These are phyloP conservation scores for Lysandra bellargus DNA, from an alignment of 2,888 invertebrate genomes.

Conservation along the genomic window DNA sequence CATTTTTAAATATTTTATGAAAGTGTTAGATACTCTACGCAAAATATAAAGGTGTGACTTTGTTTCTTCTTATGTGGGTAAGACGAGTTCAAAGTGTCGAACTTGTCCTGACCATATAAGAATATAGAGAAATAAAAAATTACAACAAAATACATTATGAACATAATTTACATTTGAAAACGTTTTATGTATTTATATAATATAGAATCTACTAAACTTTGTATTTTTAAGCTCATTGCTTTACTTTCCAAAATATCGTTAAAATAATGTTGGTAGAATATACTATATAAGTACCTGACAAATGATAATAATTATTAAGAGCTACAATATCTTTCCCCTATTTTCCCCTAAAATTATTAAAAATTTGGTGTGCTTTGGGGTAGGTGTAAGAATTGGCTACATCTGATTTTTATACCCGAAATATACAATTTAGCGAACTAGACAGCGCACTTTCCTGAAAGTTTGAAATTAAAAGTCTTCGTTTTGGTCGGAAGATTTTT, in stretches of 20 bases:
- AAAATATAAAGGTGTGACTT: conserved; percentile 4
- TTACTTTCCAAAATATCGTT: too few relatives aligned
- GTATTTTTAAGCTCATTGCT: neutral
- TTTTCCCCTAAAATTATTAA: too few relatives aligned
- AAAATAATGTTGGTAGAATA: too few relatives aligned
- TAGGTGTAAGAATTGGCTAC: too few relatives aligned
- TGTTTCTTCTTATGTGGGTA: neutral
- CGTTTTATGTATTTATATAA: neutral
- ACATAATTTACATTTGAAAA: neutral
- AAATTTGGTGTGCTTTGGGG: too few relatives aligned
- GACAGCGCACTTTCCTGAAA: too few relatives aligned
- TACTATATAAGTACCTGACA: too few relatives aligned
- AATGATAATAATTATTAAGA: too few relatives aligned
- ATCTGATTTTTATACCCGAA: too few relatives aligned
- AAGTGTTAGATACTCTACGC: conserved; percentile 22
- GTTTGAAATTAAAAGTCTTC: too few relatives aligned
- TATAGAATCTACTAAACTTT: neutral
- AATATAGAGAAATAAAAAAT: neutral
- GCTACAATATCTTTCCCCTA: too few relatives aligned
- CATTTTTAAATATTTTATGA: conserved; percentile 46
- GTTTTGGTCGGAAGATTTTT: neutral
- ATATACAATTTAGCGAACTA: too few relatives aligned
- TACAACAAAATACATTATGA: neutral
- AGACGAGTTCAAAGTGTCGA: neutral
- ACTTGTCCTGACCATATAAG: neutral